A percentile compares a stretch with the other conserved stretches of the same genome.
These are phyloP conservation scores for Geopemphigus sp. DNA, from an alignment of 1,140 invertebrate species.

Conservation along the genomic window DNA sequence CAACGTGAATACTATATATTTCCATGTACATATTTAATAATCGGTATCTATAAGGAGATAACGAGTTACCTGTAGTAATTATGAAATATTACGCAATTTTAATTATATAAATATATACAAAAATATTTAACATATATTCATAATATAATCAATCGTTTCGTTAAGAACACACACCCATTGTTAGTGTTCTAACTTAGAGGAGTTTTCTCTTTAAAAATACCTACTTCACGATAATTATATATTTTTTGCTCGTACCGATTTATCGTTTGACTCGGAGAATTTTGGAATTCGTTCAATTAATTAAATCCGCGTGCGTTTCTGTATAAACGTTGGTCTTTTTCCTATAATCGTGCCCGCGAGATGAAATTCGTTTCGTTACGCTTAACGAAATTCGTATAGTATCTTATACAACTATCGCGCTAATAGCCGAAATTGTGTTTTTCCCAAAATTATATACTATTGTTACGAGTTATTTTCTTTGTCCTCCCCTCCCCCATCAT, in stretches of 20 bases:
- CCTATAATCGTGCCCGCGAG: too few species aligned
- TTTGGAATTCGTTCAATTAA: too few species aligned
- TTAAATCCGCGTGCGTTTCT: too few species aligned
- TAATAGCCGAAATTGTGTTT: neutral
- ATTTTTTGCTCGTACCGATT: too few species aligned
- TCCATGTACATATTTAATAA: slow-evolving; percentile 16
- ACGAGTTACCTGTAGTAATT: slow-evolving; percentile 11
- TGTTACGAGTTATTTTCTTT: slow-evolving; percentile 2
- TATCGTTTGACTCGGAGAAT: too few species aligned
- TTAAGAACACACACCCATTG: neutral
- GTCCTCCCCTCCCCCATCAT: neutral
- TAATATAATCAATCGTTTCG: neutral
- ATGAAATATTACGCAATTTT: neutral
- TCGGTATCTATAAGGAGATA: slow-evolving; percentile 3
- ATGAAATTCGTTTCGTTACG: neutral
- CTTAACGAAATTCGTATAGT: neutral
- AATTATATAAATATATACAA: neutral
- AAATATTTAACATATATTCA: too few species aligned
- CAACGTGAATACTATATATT: neutral
- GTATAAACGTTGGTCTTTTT: too few species aligned
- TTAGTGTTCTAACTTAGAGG: too few species aligned
- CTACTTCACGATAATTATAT: too few species aligned
- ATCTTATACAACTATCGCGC: neutral
- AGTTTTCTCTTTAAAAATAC: too few species aligned
- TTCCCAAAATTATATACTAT: neutral